phyloP scores from a whole-genome alignment of 2,888 invertebrate genomes.

The Cheilosia variabilis region DNA sequence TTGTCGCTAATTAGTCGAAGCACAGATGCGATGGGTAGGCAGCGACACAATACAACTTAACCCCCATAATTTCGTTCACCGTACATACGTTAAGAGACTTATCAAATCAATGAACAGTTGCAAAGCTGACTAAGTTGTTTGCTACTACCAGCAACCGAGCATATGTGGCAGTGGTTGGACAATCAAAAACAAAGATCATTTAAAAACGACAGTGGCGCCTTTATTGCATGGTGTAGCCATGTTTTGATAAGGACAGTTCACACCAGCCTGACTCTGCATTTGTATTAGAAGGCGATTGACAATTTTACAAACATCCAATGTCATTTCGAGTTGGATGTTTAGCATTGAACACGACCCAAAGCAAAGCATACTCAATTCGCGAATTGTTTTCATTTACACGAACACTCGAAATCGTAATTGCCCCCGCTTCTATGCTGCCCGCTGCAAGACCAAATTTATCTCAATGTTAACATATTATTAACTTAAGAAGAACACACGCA shows the following conservation, averaged over 20 bases:
- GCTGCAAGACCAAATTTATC: conserved; percentile 41
- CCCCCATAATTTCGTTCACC: conserved; percentile 1
- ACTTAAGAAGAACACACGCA: conserved; percentile 50
- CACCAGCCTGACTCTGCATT: not conserved
- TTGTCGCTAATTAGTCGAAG: not conserved
- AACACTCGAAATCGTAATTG: conserved; percentile 2
- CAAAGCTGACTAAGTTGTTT: conserved; percentile 34
- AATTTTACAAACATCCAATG: conserved; percentile 46
- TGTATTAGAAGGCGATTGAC: not conserved
- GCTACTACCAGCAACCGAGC: not conserved
- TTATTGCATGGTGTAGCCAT: not conserved
- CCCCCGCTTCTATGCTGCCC: not conserved
- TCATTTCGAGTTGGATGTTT: conserved; percentile 24
- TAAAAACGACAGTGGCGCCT: not conserved
- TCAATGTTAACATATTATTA: conserved; percentile 67
- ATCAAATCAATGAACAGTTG: conserved; percentile 29
- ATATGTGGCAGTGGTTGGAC: not conserved
- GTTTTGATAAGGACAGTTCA: not conserved
- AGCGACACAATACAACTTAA: not conserved
- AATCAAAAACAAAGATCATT: conserved; percentile 6
- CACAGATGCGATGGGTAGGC: not conserved
- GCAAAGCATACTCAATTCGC: conserved; percentile 24
- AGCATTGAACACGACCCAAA: conserved; percentile 49
- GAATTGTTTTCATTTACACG: conserved; percentile 37
- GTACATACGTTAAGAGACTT: not conserved